Evolutionary conservation across 2,888 invertebrate species (phyloP).

Genomic region (Aphodius sticticus): DNA sequence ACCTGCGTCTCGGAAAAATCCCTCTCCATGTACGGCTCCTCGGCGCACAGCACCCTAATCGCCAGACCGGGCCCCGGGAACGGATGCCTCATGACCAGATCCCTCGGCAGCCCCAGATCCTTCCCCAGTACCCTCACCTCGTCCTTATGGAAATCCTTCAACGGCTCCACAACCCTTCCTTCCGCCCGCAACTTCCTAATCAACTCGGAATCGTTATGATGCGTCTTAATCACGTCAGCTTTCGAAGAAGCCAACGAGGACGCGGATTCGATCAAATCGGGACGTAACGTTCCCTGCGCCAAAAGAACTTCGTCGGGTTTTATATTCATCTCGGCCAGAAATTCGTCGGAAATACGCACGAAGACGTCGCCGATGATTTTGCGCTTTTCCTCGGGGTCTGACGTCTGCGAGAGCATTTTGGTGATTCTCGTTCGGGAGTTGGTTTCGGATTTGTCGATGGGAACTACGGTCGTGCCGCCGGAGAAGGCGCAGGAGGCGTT

Average conservation of each 20-base stretch:
- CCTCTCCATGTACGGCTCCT: constrained; percentile 92
- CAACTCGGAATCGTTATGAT: constrained; percentile 98
- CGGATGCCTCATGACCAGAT: constrained; percentile 93
- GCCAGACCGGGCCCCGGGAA: constrained; percentile 99
- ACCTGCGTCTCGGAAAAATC: constrained; percentile 97
- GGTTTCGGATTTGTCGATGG: constrained; percentile 61
- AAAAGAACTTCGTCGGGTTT: constrained; percentile 92
- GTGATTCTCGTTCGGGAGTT: constrained; percentile 72
- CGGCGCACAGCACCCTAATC: constrained; percentile 94
- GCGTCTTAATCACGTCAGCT: constrained; percentile 98
- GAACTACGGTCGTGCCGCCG: constrained; percentile 84
- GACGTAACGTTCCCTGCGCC: constrained; percentile 95
- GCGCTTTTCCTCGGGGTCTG: constrained; percentile 96
- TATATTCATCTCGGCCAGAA: constrained; percentile 85
- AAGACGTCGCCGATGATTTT: constrained; percentile 99
- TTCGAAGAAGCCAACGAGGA: constrained; percentile 80
- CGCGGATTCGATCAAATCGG: constrained; percentile 98
- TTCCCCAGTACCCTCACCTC: constrained; percentile 82
- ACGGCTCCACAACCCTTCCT: constrained; percentile 95
- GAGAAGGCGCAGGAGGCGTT: constrained; percentile 77
- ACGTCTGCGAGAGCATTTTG: constrained; percentile 83
- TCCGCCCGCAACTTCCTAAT: constrained; percentile 77
- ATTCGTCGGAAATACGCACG: constrained; percentile 87
- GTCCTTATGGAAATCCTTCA: constrained; percentile 95
- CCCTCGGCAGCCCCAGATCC: constrained; percentile 86